A percentile compares a stretch with the other conserved stretches of the same genome.
Evolutionary conservation across 1,140 invertebrate genomes (phyloP).

Genomic region (Aphaenogaster floridana): DNA sequence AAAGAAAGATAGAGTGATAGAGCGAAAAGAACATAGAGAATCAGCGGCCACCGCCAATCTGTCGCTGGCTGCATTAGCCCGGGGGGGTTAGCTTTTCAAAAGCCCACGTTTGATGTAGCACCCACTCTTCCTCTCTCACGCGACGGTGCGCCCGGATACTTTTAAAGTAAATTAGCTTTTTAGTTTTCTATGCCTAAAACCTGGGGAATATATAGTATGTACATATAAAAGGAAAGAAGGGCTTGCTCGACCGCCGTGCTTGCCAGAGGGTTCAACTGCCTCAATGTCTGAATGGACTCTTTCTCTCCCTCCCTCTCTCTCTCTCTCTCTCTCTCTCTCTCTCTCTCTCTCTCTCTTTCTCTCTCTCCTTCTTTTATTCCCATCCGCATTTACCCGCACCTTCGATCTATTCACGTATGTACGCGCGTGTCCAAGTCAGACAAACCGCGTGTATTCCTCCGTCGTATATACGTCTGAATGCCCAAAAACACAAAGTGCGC

Average conservation of each 20-base stretch:
- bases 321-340: constrained; percentile 35
- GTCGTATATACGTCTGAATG: constrained; percentile 78
- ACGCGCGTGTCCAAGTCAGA: constrained; percentile 55
- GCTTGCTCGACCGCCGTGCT: constrained; percentile 65
- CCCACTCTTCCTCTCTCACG: constrained; percentile 41
- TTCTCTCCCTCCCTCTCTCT: background rate
- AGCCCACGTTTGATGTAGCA: constrained; percentile 83
- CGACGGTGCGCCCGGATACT: constrained; percentile 79
- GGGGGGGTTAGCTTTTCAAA: constrained; percentile 80
- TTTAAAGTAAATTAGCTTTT: constrained; percentile 88
- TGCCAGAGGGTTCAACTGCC: constrained; percentile 80
- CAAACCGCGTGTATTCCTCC: constrained; percentile 3
- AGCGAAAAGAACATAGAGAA: constrained; percentile 65
- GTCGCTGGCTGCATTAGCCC: constrained; percentile 86
- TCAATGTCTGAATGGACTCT: constrained; percentile 80
- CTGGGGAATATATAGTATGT: constrained; percentile 78
- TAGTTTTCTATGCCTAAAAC: constrained; percentile 86
- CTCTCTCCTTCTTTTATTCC: constrained; percentile 18
- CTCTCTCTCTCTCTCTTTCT: constrained; percentile 47
- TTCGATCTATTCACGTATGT: constrained; percentile 33
- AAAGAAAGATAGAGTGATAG: constrained; percentile 22
- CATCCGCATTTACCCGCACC: constrained; percentile 5
- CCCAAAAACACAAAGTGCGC: constrained; percentile 82
- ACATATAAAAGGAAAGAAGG: constrained; percentile 83
- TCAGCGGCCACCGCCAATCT: constrained; percentile 84